These are phyloP conservation scores for Chinchilla lanigera DNA, from an alignment of 2,113 vertebrate genomes.

Conservation along the genomic window DNA sequence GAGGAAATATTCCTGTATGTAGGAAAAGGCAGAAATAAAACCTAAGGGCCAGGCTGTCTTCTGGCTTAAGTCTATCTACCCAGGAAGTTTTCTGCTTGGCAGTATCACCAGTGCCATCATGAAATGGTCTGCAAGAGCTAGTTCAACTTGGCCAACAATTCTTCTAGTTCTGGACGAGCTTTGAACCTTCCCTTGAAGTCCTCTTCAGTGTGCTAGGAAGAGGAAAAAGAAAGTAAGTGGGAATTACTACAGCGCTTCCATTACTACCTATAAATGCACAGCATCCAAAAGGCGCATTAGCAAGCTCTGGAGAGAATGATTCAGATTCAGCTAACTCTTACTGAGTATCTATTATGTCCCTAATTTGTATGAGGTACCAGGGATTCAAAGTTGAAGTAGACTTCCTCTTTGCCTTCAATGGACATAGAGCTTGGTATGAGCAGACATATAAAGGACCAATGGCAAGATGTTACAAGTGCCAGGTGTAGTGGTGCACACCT, in stretches of 20 bases:
- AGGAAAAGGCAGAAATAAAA: neutral
- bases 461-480: neutral
- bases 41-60: neutral
- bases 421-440: neutral
- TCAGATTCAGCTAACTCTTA: constrained; percentile 32
- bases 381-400: constrained; percentile 18
- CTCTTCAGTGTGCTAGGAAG: constrained; percentile 89
- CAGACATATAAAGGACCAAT: constrained; percentile 26
- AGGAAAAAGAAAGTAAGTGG: constrained; percentile 39
- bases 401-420: neutral
- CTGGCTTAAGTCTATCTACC: neutral
- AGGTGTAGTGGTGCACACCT: neutral
- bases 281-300: neutral
- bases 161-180: constrained; percentile 93
- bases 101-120: neutral
- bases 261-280: neutral
- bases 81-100: neutral
- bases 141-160: constrained; percentile 89
- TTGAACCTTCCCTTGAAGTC: constrained; percentile 92
- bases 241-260: constrained; percentile 27
- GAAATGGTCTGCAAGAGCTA: constrained; percentile 62
- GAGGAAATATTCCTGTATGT: neutral
- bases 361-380: neutral
- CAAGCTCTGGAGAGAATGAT: neutral
- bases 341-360: neutral